Evolutionary conservation across 2,888 invertebrate genomes (phyloP), one percentile per base, ranked within the genome.

Genomic region (Cosmia trapezina): DNA sequence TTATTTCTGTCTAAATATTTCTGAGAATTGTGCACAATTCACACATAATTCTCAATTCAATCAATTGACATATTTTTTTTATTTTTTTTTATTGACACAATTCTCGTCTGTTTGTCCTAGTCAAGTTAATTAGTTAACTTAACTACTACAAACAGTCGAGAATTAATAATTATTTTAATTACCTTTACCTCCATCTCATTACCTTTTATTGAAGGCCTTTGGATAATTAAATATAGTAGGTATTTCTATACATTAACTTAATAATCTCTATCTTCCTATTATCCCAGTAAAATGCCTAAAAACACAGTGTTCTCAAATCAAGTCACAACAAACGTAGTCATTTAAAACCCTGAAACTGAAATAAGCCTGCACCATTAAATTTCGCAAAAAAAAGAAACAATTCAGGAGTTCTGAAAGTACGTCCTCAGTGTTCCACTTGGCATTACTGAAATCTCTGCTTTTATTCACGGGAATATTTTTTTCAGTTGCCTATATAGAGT

Each of bases 401-500:
- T 63, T 73, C 72, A 76, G 60, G 71, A 53, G 65, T 78, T 77
- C 70, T 68, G 80, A 57, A 76, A 84, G 82, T 74, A 76, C 75
- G 69, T 70, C 63, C 70, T 66, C 72, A 71, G 84, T 76, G 81
- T 83, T 80, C 78, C 71, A 76, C 83, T 80, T 83, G 73, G 80
- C 75, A 76, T 84, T 79, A 80, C 75, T 80, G 56, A 81, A 86
- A 78, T 81, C 77, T 86, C 73, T 65, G 73, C 76, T 73, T 87
- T 83, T 81, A 84, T 86, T 78, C 78, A 71, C 51, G 56, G 70
- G 74, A 81, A 79, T 83, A 76, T 89, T 80, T 86, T 85, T 81
- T 83, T 73, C 65, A 61, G 71, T 76, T 57, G 7, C 7, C 43
- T 37, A 49, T 67, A 74, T 75, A 82, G 59, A 83, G 41, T 33